phyloP scores from a whole-genome alignment of 2,113 vertebrate species.

The Seriola quinqueradiata region DNA sequence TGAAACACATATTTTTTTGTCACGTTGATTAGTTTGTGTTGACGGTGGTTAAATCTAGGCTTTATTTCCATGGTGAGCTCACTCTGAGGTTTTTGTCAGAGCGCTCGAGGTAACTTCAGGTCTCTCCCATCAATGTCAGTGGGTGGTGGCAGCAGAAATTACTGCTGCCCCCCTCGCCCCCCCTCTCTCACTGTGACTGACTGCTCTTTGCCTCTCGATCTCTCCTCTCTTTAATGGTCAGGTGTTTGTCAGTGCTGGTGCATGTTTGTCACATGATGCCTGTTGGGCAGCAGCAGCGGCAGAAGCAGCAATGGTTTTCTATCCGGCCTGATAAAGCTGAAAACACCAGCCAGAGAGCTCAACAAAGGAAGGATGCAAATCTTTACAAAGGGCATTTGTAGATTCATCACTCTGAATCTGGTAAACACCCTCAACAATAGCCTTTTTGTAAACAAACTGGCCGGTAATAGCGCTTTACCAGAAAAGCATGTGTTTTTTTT shows the following conservation, averaged over 20 bases:
- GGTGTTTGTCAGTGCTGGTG: conserved; percentile 56
- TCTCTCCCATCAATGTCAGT: conserved; percentile 59
- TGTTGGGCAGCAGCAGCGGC: conserved; percentile 9
- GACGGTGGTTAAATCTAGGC: conserved; percentile 38
- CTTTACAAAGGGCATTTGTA: conserved; percentile 46
- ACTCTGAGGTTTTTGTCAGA: conserved; percentile 8
- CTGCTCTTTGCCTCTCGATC: conserved; percentile 36
- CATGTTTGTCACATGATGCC: conserved; percentile 52
- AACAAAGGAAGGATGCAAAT: conserved; percentile 65
- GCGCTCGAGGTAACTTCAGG: conserved; percentile 40
- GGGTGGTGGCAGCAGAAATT: conserved; percentile 31
- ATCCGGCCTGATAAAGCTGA: conserved; percentile 44
- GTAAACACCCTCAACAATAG: conserved; percentile 58
- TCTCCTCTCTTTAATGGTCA: conserved; percentile 34
- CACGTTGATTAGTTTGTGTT: conserved; percentile 42
- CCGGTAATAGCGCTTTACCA: conserved; percentile 34
- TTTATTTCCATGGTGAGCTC: conserved; percentile 32
- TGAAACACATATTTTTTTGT: conserved; percentile 16
- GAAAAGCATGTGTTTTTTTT: conserved; percentile 21
- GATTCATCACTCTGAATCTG: conserved; percentile 24
- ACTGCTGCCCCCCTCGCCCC: conserved; percentile 5
- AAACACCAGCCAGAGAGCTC: conserved; percentile 39
- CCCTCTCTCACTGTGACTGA: conserved; percentile 35
- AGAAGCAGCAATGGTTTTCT: conserved; percentile 27
- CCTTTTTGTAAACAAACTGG: conserved; percentile 51